Percentiles rank a stretch among this genome's conserved stretches.
Conservation (phyloP, 37 sponge, comb jelly and placozoan species). For the Geodia barretti region DNA sequence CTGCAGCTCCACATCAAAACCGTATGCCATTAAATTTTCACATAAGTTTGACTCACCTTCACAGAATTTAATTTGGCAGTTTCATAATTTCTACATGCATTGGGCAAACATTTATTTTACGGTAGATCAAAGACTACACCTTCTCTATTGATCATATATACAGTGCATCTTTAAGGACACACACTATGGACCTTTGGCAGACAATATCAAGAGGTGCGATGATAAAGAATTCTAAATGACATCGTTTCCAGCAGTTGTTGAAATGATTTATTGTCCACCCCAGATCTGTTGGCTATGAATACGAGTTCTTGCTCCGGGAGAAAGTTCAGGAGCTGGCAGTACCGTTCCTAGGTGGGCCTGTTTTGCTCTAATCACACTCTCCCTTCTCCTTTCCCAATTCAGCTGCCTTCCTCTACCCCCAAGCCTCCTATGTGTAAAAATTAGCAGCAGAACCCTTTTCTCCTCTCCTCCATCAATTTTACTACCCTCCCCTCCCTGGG, state of each 20-base stretch:
- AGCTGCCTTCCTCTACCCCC: too few relatives aligned
- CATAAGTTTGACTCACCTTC: background rate
- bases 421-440: too few relatives aligned
- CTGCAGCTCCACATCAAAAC: conserved; percentile 43
- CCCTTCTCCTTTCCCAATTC: too few relatives aligned
- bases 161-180: conserved; percentile 74
- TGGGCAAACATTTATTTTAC: conserved; percentile 7
- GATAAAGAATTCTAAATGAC: background rate
- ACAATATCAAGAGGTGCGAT: conserved; percentile 55
- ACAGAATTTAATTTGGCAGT: background rate
- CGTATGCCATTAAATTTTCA: conserved; percentile 19
- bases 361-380: too few relatives aligned
- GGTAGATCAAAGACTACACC: background rate
- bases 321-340: conserved; percentile 44
- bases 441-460: too few relatives aligned
- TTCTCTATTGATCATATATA: background rate
- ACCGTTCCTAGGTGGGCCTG: conserved; percentile 55
- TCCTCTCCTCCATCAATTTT: background rate
- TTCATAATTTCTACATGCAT: background rate
- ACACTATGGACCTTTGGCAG: conserved; percentile 81
- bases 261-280: too few relatives aligned
- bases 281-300: conserved; percentile 80
- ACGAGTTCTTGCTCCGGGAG: conserved; percentile 68
- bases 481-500: too few relatives aligned
- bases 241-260: too few relatives aligned